phyloP scores from a whole-genome alignment of 2,888 invertebrate species.

The Epicampocera succincta region DNA sequence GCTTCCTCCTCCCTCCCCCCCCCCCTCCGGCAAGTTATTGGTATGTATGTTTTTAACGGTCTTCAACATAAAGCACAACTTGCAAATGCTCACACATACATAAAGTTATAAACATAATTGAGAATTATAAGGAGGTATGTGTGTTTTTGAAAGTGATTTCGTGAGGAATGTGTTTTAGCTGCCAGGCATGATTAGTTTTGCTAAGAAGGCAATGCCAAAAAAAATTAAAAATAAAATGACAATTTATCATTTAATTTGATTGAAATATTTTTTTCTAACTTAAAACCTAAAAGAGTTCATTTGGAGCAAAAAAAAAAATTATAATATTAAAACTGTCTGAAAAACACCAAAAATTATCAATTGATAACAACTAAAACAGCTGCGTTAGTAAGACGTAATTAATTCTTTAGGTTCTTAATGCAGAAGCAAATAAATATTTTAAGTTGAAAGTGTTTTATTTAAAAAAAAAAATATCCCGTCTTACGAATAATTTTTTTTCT shows the following conservation, averaged over 20 bases:
- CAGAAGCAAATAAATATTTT: too few species aligned
- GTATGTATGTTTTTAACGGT: constrained; percentile 3
- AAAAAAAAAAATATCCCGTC: too few species aligned
- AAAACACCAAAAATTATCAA: too few species aligned
- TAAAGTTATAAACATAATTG: constrained; percentile 64
- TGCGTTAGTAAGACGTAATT: too few species aligned
- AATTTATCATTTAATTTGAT: neutral
- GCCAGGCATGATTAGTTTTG: constrained; percentile 58
- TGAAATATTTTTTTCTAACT: neutral
- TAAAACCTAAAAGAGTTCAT: too few species aligned
- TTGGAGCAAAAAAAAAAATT: too few species aligned
- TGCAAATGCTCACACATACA: neutral
- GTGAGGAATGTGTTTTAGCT: constrained; percentile 53
- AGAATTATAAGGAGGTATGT: constrained; percentile 56
- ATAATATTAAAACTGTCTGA: too few species aligned
- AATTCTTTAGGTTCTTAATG: too few species aligned
- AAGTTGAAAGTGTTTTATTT: too few species aligned
- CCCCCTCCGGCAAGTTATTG: neutral
- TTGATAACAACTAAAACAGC: too few species aligned
- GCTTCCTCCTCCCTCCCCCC: neutral
- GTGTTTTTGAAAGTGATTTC: constrained; percentile 62
- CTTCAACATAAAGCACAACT: neutral
- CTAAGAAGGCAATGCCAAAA: neutral
- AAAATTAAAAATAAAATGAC: neutral
- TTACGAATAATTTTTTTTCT: too few species aligned